Percentiles rank a stretch among this genome's conserved stretches.
Conservation (phyloP, 1,140 invertebrate species). For the Apis laboriosa region DNA sequence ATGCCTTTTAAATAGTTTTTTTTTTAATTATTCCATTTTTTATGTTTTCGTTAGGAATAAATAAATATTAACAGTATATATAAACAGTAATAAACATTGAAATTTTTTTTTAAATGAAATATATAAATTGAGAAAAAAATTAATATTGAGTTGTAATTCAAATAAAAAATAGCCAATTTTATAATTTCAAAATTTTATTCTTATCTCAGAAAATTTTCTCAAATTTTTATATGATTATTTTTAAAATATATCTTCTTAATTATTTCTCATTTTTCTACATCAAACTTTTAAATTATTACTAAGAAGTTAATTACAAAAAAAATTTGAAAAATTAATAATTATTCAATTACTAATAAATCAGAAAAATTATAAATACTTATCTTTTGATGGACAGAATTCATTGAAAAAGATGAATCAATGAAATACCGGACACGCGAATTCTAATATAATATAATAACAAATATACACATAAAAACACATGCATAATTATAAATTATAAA, state of each 20-base stretch:
- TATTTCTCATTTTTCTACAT: neutral
- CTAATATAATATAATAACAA: slow-evolving; percentile 23
- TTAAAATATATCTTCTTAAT: neutral
- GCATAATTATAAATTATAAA: neutral
- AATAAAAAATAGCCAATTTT: neutral
- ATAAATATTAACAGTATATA: neutral
- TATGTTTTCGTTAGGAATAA: neutral
- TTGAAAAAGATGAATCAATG: slow-evolving; percentile 26
- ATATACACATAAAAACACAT: neutral
- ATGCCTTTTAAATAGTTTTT: slow-evolving; percentile 22
- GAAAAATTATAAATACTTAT: neutral
- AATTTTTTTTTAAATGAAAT: neutral
- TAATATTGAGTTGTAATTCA: neutral
- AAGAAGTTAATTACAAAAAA: neutral
- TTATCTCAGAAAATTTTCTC: neutral
- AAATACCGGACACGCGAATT: slow-evolving; percentile 18
- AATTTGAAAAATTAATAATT: neutral
- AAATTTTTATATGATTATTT: neutral
- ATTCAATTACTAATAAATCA: too few relatives aligned
- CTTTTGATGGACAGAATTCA: neutral
- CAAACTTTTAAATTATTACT: neutral
- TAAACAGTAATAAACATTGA: neutral
- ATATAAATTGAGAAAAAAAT: too few relatives aligned
- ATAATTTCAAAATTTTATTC: neutral
- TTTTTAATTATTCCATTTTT: neutral